Evolutionary conservation across 2,888 invertebrate genomes (phyloP).

Genomic region (Trichacis sp.): DNA sequence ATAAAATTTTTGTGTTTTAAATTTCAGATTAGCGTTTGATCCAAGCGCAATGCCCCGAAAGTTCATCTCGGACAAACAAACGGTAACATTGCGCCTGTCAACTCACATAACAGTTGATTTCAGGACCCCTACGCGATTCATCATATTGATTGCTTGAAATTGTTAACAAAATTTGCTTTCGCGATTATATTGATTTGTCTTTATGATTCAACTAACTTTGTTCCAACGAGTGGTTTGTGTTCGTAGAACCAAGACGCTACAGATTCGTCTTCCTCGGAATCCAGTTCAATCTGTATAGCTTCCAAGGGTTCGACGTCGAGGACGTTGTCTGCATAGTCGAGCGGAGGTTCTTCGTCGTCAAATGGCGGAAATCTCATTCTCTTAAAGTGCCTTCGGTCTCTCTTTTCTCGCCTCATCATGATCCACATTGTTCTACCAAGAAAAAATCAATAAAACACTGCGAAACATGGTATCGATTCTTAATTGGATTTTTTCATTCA

Average conservation of each 20-base stretch:
- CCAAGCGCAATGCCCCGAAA: conserved; percentile 51
- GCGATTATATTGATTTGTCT: too few relatives aligned
- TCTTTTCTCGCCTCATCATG: conserved; percentile 99
- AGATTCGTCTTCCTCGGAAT: conserved; percentile 91
- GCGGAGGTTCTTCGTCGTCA: conserved; percentile 99
- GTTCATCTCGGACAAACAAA: conserved; percentile 57
- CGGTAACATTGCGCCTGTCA: conserved; percentile 52
- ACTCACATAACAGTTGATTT: conserved; percentile 65
- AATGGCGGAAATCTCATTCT: conserved; percentile 99
- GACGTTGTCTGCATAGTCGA: conserved; percentile 99
- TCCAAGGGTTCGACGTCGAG: conserved; percentile 98
- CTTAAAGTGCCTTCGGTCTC: conserved; percentile 98
- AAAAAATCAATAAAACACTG: too few relatives aligned
- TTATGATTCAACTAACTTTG: conserved; percentile 79
- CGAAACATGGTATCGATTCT: too few relatives aligned
- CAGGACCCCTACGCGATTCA: conserved; percentile 70
- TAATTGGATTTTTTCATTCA: too few relatives aligned
- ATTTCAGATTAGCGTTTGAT: conserved; percentile 57
- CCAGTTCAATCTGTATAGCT: conserved; percentile 98
- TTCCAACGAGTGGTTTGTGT: conserved; percentile 93
- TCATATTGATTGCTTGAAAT: conserved; percentile 58
- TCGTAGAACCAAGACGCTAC: conserved; percentile 99
- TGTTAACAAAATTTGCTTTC: too few relatives aligned
- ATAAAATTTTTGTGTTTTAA: too few relatives aligned
- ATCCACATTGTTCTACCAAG: conserved; percentile 99